Conservation (phyloP, 2,113 vertebrate genomes). For the Miniopterus natalensis region DNA sequence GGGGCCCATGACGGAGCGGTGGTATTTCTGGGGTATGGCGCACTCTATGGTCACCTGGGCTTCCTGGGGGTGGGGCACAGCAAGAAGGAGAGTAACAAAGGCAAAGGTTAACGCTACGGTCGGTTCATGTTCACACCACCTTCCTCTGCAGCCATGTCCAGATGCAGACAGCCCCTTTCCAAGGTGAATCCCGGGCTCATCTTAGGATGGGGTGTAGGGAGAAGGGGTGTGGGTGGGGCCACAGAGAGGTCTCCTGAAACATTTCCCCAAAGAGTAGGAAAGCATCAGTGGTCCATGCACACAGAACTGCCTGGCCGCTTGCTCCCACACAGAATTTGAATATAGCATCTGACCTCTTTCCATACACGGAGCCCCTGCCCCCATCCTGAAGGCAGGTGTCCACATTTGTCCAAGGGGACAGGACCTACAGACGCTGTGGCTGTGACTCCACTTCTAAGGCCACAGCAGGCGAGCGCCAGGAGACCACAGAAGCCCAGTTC, state of each 20-base stretch:
- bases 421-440: neutral
- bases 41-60: constrained; percentile 98
- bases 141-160: neutral
- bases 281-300: fast-evolving
- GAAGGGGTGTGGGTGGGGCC: fast-evolving
- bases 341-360: fast-evolving
- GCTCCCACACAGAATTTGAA: fast-evolving
- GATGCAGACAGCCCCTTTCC: too few relatives aligned
- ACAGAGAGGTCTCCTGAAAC: neutral
- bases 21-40: constrained; percentile 96
- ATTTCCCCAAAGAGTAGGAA: too few relatives aligned
- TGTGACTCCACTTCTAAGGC: neutral
- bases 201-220: fast-evolving
- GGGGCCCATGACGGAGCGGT: constrained; percentile 98
- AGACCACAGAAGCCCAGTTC: fast-evolving
- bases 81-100: neutral
- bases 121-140: fast-evolving
- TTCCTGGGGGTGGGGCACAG: constrained; percentile 87
- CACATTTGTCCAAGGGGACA: fast-evolving
- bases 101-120: neutral
- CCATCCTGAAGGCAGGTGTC: neutral
- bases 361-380: neutral
- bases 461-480: fast-evolving
- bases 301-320: fast-evolving
- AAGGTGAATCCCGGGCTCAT: too few relatives aligned